Evolutionary conservation across 2,113 vertebrate genomes (phyloP), one percentile per base, ranked within the genome.

Genomic region (Lamprotornis superbus): DNA sequence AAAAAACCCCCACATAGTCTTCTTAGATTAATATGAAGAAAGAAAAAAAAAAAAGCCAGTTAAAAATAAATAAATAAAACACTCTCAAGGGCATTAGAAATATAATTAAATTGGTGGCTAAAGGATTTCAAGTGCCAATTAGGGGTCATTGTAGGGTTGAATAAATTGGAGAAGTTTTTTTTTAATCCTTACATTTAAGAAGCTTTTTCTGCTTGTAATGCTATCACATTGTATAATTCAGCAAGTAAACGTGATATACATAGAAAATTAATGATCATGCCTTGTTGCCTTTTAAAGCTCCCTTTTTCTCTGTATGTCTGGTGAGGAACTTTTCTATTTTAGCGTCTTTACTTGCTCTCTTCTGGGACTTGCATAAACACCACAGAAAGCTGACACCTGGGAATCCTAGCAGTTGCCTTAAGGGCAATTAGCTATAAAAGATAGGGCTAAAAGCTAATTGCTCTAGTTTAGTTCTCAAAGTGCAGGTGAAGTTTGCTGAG

Each of bases 391-490:
- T 89, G 93, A 87, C 89, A 94, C 76, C 56, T 89, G 93, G 80
- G 93, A 95, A 87, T 83, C 39, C 56, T 77, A 81, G 83, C 56
- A 71, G 76, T 78, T 92, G 83, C 93, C 95, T 93, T 93, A 64
- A 92, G 83, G 83, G 86, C 89, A 94, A 94, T 94, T 89, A 94
- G 69, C 86, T 89, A 82, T 81, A 89, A 96, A 95, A 94, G 80
- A 61, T 1, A 74, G 47, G 91, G 47, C 88, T 95, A 93, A 95
- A 96, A 95, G 96, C 89, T 94, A 94, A 94, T 89, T 97, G 73
- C 80, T 89, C 52, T 87, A 40, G 47, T 81, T 91, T 87, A 91
- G 73, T 68, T 83, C 73, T 96, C 33, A 75, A 94, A 94, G 64
- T 37, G 64, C 77, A 78, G 77, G 80, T 84, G 73, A 70, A 77